A percentile compares a stretch with the other conserved stretches of the same genome.
Evolutionary conservation across 2,888 invertebrate species (phyloP).

Genomic region (Acleris emargana): DNA sequence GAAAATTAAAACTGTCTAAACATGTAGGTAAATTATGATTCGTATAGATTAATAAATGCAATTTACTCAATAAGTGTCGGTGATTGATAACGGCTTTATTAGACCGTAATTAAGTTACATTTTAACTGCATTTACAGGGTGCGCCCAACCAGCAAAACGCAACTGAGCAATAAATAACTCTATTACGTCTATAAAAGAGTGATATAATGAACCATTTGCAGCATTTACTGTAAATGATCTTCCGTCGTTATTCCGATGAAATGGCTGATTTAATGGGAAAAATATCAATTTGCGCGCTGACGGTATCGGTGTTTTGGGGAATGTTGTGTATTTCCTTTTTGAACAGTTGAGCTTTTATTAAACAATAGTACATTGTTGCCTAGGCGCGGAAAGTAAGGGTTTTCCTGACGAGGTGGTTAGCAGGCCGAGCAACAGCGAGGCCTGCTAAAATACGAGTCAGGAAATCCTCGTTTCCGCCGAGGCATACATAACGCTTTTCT

Average conservation of each 20-base stretch:
- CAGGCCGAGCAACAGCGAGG: too few species aligned
- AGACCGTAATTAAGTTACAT: not conserved
- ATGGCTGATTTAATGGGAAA: conserved; percentile 4
- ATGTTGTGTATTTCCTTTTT: not conserved
- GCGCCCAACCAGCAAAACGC: conserved; percentile 23
- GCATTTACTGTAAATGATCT: conserved; percentile 20
- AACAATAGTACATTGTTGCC: too few species aligned
- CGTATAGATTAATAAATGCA: too few species aligned
- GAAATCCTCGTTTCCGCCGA: too few species aligned
- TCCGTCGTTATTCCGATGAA: conserved; percentile 12
- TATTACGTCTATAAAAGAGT: conserved; percentile 30
- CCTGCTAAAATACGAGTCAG: too few species aligned
- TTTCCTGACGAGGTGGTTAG: too few species aligned
- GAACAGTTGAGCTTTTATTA: not conserved
- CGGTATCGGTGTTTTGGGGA: not conserved
- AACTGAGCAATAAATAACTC: conserved; percentile 26
- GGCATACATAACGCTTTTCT: too few species aligned
- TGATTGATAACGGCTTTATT: not conserved
- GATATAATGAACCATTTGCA: conserved; percentile 27
- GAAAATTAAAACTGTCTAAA: too few species aligned
- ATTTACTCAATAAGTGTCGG: too few species aligned
- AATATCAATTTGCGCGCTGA: conserved; percentile 6
- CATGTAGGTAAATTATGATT: too few species aligned
- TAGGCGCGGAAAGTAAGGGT: too few species aligned
- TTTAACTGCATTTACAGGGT: conserved; percentile 22